Conservation (phyloP, 2,888 invertebrate genomes). For the Adela reaumurella region DNA sequence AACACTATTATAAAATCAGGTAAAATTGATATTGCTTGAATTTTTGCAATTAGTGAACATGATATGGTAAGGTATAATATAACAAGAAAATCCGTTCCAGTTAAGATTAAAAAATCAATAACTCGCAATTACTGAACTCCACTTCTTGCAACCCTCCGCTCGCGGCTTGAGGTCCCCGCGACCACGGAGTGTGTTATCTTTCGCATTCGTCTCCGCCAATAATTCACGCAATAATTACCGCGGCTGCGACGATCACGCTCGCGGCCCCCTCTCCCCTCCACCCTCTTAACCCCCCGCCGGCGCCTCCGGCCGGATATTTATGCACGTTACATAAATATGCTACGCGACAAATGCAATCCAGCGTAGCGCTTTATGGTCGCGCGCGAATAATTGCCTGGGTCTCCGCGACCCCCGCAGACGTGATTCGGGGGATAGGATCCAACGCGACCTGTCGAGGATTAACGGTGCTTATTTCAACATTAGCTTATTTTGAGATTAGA, state of each 20-base stretch:
- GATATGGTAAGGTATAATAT: no score
- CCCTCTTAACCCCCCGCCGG: conserved; percentile 1
- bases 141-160: background rate
- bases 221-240: conserved; percentile 55
- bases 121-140: background rate
- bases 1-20: no score
- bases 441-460: background rate
- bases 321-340: conserved; percentile 34
- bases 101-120: background rate
- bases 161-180: conserved; percentile 2
- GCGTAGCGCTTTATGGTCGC: conserved; percentile 19
- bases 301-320: conserved; percentile 17
- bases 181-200: conserved; percentile 40
- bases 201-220: conserved; percentile 30
- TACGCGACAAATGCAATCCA: conserved; percentile 29
- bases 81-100: no score
- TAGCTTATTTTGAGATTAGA: background rate
- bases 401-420: conserved; percentile 10
- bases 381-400: conserved; percentile 26
- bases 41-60: no score
- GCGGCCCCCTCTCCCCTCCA: conserved; percentile 22
- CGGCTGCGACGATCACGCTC: conserved; percentile 35
- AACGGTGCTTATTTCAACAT: background rate
- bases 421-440: background rate
- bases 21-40: no score